phyloP scores from a whole-genome alignment of 2,888 invertebrate species.

The Dicyrtoma fusca region DNA sequence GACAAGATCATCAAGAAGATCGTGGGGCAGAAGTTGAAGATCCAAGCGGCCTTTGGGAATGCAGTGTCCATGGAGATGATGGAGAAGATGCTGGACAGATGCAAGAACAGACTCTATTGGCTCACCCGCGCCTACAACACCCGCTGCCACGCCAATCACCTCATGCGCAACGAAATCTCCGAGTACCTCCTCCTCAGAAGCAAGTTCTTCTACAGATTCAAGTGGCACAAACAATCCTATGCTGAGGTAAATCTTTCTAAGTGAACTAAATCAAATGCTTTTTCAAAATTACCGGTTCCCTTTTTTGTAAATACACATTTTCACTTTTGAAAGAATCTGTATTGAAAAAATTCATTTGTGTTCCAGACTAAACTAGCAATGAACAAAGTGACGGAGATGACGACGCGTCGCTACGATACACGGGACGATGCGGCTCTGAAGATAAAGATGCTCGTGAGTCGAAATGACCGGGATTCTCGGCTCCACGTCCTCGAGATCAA shows the following conservation, averaged over 20 bases:
- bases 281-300: no score
- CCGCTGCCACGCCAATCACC: constrained; percentile 18
- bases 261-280: no score
- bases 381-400: constrained; percentile 23
- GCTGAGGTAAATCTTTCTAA: constrained; percentile 11
- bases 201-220: constrained; percentile 22
- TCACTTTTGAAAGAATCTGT: neutral
- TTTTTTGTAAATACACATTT: neutral
- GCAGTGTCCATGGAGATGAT: neutral
- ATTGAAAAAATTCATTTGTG: neutral
- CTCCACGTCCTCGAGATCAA: constrained; percentile 33
- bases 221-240: constrained; percentile 18
- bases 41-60: constrained; percentile 1
- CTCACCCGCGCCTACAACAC: constrained; percentile 22
- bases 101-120: constrained; percentile 10
- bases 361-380: constrained; percentile 23
- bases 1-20: constrained; percentile 29
- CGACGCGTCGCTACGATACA: constrained; percentile 23
- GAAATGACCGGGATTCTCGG: constrained; percentile 27
- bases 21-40: constrained; percentile 23
- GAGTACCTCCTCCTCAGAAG: constrained; percentile 15
- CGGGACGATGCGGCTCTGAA: constrained; percentile 29
- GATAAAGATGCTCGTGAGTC: constrained; percentile 18
- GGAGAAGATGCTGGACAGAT: neutral
- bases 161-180: constrained; percentile 14